Evolutionary conservation across 1,140 invertebrate genomes (phyloP), one percentile per base, ranked within the genome.

Genomic region (Pristionchus pacificus): DNA sequence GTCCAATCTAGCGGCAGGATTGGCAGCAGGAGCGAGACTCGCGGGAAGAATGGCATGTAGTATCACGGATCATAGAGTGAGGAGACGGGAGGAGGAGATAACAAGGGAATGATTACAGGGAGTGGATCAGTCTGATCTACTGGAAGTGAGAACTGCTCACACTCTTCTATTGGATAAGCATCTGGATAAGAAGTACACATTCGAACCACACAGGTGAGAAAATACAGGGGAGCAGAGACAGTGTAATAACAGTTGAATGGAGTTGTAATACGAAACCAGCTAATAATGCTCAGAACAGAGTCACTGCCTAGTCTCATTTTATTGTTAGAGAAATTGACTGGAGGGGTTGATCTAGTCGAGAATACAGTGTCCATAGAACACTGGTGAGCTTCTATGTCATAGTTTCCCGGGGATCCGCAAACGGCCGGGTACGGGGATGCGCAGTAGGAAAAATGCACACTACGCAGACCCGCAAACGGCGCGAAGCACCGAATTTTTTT

Each of bases 31-130:
- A 24, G 83, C 86, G 1, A 74, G 83, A 70, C 74, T 85, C 60
- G 86, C 86, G 3, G 85, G 85, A 1, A 72, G 79, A 60, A 84
- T 86, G 68, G 85, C 86, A 2, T 87, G 86, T 76, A 84, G 86
- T 75, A 71, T 83, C n/a, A 73, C 64, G 29, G 69, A 38, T 60
- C 60, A 24, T 13, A 60, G 29, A 13, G n/a, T 60, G n/a, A n/a
- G n/a, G n/a, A n/a, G n/a, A n/a, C n/a, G n/a, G n/a, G n/a, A 6
- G 38, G 38, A 49, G 19, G 19, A 19, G 19, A 49, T 49, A 49
- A 10, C 19, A 6, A 49, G 38, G 6, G 6, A 49, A 10, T 49
- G 19, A 6, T 49, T 49, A 6, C 38, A 49, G 38, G 38, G 38
- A 49, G 38, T 49, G 38, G 38, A 74, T 19, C 59, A 76, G 60